Evolutionary conservation across 2,113 vertebrate species (phyloP), one percentile per base, ranked within the genome.

Genomic region (Epinephelus cyanopodus): DNA sequence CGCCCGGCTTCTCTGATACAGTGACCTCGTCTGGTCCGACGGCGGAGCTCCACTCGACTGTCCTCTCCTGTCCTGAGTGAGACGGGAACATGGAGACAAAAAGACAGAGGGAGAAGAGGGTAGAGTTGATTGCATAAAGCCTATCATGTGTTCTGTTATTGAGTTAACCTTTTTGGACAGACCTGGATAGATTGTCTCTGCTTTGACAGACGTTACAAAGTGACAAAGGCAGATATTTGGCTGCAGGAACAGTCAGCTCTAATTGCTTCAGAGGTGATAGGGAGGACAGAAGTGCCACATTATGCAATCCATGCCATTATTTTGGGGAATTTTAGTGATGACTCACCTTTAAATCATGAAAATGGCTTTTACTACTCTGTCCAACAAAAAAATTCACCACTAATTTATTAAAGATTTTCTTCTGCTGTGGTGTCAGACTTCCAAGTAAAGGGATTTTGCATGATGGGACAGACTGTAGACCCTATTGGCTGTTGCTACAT

Each of bases 21-120:
- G 7, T 25, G 23, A 63, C 21, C 15, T 69, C 64, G 2, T 68
- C 77, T 8, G 83, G 79, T 13, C 23, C 70, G 21, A 77, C 6
- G 2, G 74, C 8, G n/a, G 90, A 27, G 62, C 66, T 84, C 93
- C 93, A 92, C 9, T 6, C 48, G 14, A 83, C 87, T 45, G 86
- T 79, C 60, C 67, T 82, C 18, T 74, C 61, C 67, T 76, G 87
- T 73, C 90, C 95, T 95, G 83, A 50, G 66, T 1, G 70, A 86
- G 52, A 52, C 10, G 29, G 42, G 62, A 42, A 53, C 27, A 58
- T 0, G 15, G n/a, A 48, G n/a, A 56, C 52, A 65, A 10, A 47
- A 62, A 47, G 72, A 12, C 25, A 25, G 42, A 70, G 25, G 62
- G 12, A 62, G 47, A 77, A 68, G 39, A 47, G 37, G 39, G 42